A percentile compares a stretch with the other conserved stretches of the same genome.
Evolutionary conservation across 1,140 invertebrate genomes (phyloP).

Genomic region (Nasonia giraulti): DNA sequence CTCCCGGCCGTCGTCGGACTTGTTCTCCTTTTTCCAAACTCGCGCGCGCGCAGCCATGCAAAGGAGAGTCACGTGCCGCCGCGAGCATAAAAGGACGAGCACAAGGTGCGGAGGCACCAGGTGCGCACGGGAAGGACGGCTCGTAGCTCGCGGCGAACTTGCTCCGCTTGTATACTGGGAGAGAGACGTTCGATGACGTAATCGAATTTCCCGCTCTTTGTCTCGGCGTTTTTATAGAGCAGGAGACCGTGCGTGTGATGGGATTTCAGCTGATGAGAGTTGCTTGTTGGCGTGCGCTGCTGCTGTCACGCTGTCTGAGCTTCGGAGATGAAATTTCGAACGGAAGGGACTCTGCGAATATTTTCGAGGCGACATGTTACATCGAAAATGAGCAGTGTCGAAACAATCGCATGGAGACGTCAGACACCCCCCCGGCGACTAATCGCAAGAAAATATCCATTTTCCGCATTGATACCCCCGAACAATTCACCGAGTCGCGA

Average conservation of each 20-base stretch:
- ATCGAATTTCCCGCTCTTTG: slow-evolving; percentile 44
- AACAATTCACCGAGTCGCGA: background rate
- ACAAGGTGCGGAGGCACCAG: slow-evolving; percentile 70
- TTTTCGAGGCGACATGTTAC: no score
- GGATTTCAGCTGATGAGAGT: no score
- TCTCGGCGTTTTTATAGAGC: background rate
- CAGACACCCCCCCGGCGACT: no score
- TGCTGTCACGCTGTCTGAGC: no score
- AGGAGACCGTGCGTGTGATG: no score
- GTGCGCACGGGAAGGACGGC: slow-evolving; percentile 47
- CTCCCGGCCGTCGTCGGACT: slow-evolving; percentile 30
- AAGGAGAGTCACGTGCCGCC: slow-evolving; percentile 58
- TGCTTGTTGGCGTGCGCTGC: no score
- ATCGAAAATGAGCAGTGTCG: no score
- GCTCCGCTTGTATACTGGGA: background rate
- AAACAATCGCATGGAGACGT: no score
- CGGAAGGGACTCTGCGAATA: no score
- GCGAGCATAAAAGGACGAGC: slow-evolving; percentile 11
- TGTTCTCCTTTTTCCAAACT: slow-evolving; percentile 41
- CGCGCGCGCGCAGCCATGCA: slow-evolving; percentile 55
- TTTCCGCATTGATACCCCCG: background rate
- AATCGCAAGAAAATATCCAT: background rate
- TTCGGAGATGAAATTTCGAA: no score
- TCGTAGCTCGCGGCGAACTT: background rate
- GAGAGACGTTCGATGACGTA: slow-evolving; percentile 47